phyloP scores from a whole-genome alignment of 1,140 invertebrate genomes.

The Reticulitermes speratus region DNA sequence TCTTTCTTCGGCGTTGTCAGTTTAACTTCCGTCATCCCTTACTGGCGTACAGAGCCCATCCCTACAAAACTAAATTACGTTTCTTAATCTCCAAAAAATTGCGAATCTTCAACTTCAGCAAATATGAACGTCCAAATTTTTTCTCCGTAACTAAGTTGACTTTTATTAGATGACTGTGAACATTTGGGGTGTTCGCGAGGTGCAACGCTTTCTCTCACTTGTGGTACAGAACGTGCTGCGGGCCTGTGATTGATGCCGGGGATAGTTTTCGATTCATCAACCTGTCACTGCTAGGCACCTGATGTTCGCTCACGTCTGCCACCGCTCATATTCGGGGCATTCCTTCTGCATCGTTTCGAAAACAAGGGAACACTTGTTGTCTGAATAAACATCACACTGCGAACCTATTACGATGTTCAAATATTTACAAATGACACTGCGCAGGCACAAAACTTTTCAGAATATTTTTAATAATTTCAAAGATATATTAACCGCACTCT shows the following conservation, averaged over 20 bases:
- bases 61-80: neutral
- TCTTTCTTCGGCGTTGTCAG: neutral
- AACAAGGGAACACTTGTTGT: neutral
- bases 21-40: neutral
- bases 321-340: neutral
- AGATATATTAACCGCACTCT: too few relatives aligned
- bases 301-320: neutral
- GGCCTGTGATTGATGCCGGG: neutral
- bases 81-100: neutral
- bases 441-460: too few relatives aligned
- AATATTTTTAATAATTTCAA: too few relatives aligned
- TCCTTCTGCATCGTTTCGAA: neutral
- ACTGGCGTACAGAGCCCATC: neutral
- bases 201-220: neutral
- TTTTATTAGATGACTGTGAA: conserved; percentile 5
- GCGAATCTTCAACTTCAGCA: neutral
- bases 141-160: neutral
- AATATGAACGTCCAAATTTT: neutral
- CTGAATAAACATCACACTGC: neutral
- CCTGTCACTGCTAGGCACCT: neutral
- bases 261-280: conserved; percentile 13
- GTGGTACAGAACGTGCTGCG: neutral
- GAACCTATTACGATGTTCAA: neutral
- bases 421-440: neutral
- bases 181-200: neutral